Base-by-base conservation (phyloP, 2,797 vertebrate genomes). In the Erethizon dorsatum region DNA sequence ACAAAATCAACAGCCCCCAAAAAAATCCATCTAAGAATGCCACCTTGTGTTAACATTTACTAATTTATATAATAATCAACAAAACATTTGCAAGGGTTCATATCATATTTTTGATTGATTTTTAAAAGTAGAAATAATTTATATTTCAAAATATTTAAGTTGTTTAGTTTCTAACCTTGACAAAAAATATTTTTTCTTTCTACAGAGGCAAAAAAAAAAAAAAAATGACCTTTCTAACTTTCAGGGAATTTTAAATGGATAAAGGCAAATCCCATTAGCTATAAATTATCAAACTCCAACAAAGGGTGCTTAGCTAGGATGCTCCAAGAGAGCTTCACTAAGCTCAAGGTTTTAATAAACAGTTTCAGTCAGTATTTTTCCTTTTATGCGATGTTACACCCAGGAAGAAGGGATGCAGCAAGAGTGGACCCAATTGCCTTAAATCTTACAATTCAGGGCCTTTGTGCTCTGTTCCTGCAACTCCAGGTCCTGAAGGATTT, bases 151-250 rank as follows among this genome's bases (percentile, higher is more conserved):
- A 93, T 20, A 33, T 89, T 71, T 9, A 63, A 20, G 61, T 6
- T 79, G 1, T 57, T 83, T 4, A 33, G 8, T 13, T 89, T 91
- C 79, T 56, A 95, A 77, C 2, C 10, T 50, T 54, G 6, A 63
- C 20, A 91, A 88, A 78, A 78, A 2, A 67, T 69, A 12, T 31
- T 56, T 78, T 88, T 90, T 6, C 17, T 78, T 93, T 77, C 65
- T 6, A 28, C 1, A 7, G 24, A 45, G 83, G 8, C 1, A 47
- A 89, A 95, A 71, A 33, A 31, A n/a, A n/a, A n/a, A n/a, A 57
- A 31, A 31, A 67, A 45, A 84, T 47, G 57, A 59, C 0, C 5
- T 79, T 95, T 95, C 50, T 87, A 87, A 65, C 31, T 93, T 95
- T 71, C 15, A 52, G 1, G 14, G 7, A 31, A 52, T 89, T 90